Base-by-base conservation (phyloP, 2,888 invertebrate species). In the Nemotelus pantherinus region DNA sequence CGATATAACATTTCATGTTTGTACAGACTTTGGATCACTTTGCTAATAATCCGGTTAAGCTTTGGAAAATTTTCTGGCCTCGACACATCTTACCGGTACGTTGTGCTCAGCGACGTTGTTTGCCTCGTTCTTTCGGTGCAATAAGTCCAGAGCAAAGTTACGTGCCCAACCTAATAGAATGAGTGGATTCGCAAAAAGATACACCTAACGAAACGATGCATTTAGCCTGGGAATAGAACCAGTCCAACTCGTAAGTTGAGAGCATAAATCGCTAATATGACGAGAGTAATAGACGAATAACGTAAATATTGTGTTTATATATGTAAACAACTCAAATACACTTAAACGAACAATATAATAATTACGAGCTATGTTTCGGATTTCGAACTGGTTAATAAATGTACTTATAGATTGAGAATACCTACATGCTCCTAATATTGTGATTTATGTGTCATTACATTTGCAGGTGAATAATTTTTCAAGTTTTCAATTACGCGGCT, bases 221-320 rank as follows among this genome's bases (percentile, higher is more conserved):
- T 25, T 25, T 50, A 50, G 9, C 50, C 6, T 50, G 5, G 50
- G 6, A 50, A 50, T 50, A 5, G 50, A 9, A 9, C 6, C 50
- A 7, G 5, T 50, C 50, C 9, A 5, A 9, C 9, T 50, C 9
- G 63, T 7, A 39, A 43, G 39, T 65, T 45, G 65, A 44, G 39
- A 65, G 2, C 41, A 47, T 65, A 48, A 68, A 68, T 68, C 53
- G 68, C 25, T 44, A 50, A 68, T 68, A 39, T 68, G 68, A 50
- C 68, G 68, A 68, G 68, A 68, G 68, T 68, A 68, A 50, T 68
- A 68, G 48, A 53, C 68, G 68, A 68, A 50, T 53, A 50, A 44
- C 50, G 68, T 41, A 39, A 65, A 65, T 45, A 50, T 25, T 25
- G 25, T 25, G 65, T 65, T 65, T 65, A 47, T 43, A 65, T 47